Base-by-base conservation (phyloP, 2,888 invertebrate species). In the Sesia bembeciformis region DNA sequence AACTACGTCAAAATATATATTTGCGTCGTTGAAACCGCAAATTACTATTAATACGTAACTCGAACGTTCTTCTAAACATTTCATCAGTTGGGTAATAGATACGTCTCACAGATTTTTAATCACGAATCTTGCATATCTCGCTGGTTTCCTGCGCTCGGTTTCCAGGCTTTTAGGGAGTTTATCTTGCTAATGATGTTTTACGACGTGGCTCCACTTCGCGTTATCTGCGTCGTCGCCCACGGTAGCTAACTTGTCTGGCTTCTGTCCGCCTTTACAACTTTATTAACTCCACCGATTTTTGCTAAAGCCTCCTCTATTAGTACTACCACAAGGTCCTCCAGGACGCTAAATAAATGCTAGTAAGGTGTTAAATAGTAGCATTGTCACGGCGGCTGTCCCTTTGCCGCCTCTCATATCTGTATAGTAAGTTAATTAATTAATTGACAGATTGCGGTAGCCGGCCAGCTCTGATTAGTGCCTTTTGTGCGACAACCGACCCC, bases 171-270 rank as follows among this genome's bases (percentile, higher is more conserved):
- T 82, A 79, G 78, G 78, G 66, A 62, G 63, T 78, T 87, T 87
- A 87, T 87, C 87, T 84, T 76, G 76, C 85, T 87, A 87, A 87
- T 85, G 87, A 88, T 87, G 84, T 86, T 88, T 85, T 84, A 88
- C 84, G 84, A 84, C 76, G 77, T 72, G 67, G 65, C 76, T 74
- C 68, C 73, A 76, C 72, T 78, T 70, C 57, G 58, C 66, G 73
- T 85, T 86, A 87, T 87, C 86, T 70, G 63, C 60, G 62, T 70
- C 70, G 81, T 81, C 81, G 84, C 78, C 84, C 78, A 80, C 87
- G 68, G 87, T 86, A 86, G 86, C 86, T 72, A 74, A 68, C 70
- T 23, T 41, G 59, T 55, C 55, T 56, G 57, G 58, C 58, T 57
- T 43, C 58, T 49, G 57, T 53, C 23, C 7, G 41, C 6, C 7